Evolutionary conservation across 2,888 invertebrate genomes (phyloP), one percentile per base, ranked within the genome.

Genomic region (Deilephila elpenor): DNA sequence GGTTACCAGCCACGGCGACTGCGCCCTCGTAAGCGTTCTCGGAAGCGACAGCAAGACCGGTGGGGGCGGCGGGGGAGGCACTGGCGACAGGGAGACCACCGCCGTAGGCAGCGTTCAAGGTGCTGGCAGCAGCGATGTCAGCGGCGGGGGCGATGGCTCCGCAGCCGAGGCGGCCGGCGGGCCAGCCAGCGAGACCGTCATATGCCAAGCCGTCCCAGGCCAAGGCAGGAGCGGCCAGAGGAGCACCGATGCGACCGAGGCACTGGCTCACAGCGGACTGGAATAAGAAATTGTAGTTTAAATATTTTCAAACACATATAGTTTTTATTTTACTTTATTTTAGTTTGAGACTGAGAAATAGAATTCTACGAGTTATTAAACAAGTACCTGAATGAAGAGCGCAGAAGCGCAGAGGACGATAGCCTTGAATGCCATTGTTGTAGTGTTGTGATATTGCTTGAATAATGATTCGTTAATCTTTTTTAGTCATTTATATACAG

Each of bases 351-450:
- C 7, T 14, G 20, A 11, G 19, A 25, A 32, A 61, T 19, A 32
- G 6, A 34, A 34, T 60, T 29, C 60, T 14, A 60, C 8, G n/a
- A 60, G 20, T n/a, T 4, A 37, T 7, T 8, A 56, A 19, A 1
- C 14, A 62, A 7, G 29, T 72, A 88, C 88, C 86, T 88, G 84
- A 7, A 85, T 71, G 44, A 88, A 78, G 75, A 85, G 82, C 64
- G 81, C 83, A 62, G 85, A 82, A 71, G 86, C 76, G 77, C 82
- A 85, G 32, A 82, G 71, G 14, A 87, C 32, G 14, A 87, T 20
- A 11, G 79, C 75, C 73, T 85, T 83, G 73, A 59, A 17, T 60
- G 81, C 83, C 89, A 89, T 89, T 71, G 80, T 11, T 25, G 44
- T 37, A 8, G 8, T 61, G 29, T 25, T 59, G 6, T 20, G 71